phyloP scores from a whole-genome alignment of 2,888 invertebrate genomes.

The Pterobdella sp. region DNA sequence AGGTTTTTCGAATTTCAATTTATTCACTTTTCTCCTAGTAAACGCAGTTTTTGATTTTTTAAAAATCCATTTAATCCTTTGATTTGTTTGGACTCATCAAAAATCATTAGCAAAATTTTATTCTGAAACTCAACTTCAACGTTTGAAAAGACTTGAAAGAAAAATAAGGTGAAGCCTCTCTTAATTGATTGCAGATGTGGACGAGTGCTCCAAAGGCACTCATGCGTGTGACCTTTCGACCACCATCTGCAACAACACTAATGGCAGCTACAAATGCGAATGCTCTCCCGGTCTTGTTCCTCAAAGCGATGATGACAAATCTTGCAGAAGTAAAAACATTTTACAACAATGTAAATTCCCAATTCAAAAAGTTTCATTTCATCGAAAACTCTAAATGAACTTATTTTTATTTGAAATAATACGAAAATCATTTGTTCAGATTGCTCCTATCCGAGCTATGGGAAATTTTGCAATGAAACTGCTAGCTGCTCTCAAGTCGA shows the following conservation, averaged over 20 bases:
- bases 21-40: background rate
- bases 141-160: no score
- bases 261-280: constrained; percentile 25
- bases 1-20: background rate
- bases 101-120: no score
- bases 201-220: constrained; percentile 19
- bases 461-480: constrained; percentile 9
- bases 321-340: no score
- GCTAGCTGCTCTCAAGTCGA: constrained; percentile 15
- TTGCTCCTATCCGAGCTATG: constrained; percentile 21
- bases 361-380: no score
- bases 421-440: constrained; percentile 12
- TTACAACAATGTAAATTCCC: constrained; percentile 13
- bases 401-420: background rate
- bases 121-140: background rate
- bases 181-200: constrained; percentile 15
- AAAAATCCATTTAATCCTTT: no score
- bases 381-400: background rate
- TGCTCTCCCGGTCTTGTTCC: constrained; percentile 25
- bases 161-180: background rate
- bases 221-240: constrained; percentile 1
- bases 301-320: no score
- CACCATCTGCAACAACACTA: constrained; percentile 11
- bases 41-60: background rate
- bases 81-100: no score